These are phyloP conservation scores for Cyclina sinensis DNA, from an alignment of 1,140 invertebrate genomes.

Conservation along the genomic window DNA sequence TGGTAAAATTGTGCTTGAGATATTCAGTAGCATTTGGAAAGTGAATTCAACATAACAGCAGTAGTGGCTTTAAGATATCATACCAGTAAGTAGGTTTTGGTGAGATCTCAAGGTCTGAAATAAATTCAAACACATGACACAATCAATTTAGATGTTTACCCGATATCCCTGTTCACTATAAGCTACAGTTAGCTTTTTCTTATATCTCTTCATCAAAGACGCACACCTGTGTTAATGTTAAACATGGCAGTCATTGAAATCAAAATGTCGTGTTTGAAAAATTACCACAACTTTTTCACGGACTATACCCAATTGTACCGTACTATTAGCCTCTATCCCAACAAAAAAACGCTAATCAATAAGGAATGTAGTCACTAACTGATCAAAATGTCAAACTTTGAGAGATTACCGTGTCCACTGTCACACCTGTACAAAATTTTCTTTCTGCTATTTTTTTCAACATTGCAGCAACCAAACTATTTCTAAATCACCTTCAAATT, in stretches of 20 bases:
- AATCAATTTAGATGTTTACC: conserved; percentile 48
- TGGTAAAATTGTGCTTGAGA: no score
- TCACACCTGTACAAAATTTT: conserved; percentile 27
- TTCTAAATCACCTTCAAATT: conserved; percentile 36
- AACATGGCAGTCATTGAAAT: conserved; percentile 19
- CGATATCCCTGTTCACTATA: conserved; percentile 21
- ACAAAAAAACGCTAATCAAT: conserved; percentile 50
- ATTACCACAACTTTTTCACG: conserved; percentile 16
- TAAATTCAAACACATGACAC: conserved; percentile 28
- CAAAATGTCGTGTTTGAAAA: conserved; percentile 45
- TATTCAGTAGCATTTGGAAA: no score
- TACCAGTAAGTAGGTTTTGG: no score
- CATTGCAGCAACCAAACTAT: conserved; percentile 48
- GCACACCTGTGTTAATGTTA: conserved; percentile 32
- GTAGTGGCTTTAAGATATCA: no score
- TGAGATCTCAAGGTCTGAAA: conserved; percentile 14
- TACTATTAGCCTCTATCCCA: conserved; percentile 1
- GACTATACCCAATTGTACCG: not conserved
- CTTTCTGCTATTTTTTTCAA: not conserved
- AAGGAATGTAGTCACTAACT: not conserved
- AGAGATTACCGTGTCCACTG: not conserved
- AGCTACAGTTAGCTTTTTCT: not conserved
- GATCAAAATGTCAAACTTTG: conserved; percentile 36
- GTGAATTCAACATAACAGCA: no score
- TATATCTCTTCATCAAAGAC: conserved; percentile 9